Evolutionary conservation across 2,113 vertebrate species (phyloP).

Genomic region (Uropsilus gracilis): DNA sequence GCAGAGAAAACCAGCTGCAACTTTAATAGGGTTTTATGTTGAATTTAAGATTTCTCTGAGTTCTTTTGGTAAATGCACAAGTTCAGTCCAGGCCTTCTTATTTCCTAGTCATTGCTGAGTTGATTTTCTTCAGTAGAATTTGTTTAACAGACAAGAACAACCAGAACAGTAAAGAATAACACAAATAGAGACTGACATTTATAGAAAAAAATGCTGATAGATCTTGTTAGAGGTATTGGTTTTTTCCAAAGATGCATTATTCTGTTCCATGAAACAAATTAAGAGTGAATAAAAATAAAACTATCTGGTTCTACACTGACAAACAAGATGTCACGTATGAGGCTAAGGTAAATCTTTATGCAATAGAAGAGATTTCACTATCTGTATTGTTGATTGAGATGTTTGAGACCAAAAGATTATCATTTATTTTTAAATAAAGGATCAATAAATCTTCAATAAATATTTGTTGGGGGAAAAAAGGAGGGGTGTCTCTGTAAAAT

Average conservation of each 20-base stretch:
- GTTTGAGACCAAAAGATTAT: neutral
- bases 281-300: constrained; percentile 29
- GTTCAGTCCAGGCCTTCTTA: neutral
- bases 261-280: constrained; percentile 7
- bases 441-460: neutral
- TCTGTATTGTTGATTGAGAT: neutral
- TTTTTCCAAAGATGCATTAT: constrained; percentile 32
- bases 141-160: neutral
- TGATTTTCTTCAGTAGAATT: constrained; percentile 30
- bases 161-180: neutral
- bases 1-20: too few species aligned
- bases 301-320: neutral
- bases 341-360: neutral
- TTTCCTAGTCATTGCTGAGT: neutral
- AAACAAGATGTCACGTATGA: neutral
- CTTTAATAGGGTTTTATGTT: too few species aligned
- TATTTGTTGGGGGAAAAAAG: neutral
- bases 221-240: neutral
- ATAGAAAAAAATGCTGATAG: neutral
- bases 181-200: constrained; percentile 10
- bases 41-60: neutral
- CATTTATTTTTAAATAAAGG: neutral
- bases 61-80: neutral
- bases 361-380: neutral
- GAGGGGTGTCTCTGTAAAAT: neutral